Evolutionary conservation across 2,113 vertebrate species (phyloP).

Genomic region (Jacana jacana): DNA sequence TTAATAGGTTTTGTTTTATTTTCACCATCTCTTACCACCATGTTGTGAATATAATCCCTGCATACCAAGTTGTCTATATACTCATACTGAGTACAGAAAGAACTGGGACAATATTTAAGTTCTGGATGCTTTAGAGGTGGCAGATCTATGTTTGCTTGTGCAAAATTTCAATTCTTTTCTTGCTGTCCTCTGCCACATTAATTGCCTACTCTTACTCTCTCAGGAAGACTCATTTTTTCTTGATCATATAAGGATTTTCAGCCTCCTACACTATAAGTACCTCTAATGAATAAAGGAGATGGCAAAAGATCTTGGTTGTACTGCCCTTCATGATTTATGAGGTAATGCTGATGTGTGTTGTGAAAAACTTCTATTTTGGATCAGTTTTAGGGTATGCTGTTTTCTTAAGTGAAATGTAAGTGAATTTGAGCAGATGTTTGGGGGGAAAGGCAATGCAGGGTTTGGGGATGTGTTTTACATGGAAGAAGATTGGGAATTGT

Average conservation of each 20-base stretch:
- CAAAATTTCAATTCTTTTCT: neutral
- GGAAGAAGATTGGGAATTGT: neutral
- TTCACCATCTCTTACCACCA: neutral
- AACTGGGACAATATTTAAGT: neutral
- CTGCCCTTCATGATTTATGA: neutral
- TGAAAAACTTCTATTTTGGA: neutral
- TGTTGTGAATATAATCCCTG: neutral
- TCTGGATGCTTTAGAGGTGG: neutral
- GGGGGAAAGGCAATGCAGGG: fast-evolving
- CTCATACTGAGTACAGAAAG: fast-evolving
- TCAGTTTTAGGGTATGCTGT: neutral
- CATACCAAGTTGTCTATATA: neutral
- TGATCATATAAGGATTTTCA: neutral
- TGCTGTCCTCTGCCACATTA: neutral
- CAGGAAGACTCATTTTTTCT: neutral
- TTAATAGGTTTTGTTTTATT: neutral
- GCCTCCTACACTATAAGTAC: neutral
- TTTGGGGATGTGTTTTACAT: neutral
- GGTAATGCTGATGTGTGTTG: neutral
- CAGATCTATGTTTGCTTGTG: neutral
- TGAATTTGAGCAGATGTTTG: neutral
- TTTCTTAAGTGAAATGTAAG: neutral
- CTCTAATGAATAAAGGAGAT: neutral
- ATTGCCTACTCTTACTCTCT: neutral
- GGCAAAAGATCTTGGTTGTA: neutral